Base-by-base conservation (phyloP, 2,113 vertebrate genomes). In the Phyllostomus discolor region DNA sequence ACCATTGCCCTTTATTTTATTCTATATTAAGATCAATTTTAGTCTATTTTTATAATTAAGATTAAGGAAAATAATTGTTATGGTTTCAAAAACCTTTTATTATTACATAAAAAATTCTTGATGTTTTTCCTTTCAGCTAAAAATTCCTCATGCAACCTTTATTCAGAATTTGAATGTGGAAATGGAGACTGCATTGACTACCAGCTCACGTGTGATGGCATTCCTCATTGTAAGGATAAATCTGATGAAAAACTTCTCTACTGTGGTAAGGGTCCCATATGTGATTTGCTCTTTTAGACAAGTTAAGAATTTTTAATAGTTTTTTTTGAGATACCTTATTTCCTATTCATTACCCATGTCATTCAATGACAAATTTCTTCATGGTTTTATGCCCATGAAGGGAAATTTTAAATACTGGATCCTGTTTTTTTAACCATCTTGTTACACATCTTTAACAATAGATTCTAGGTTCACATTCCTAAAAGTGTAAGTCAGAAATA, bases 231-330 rank as follows among this genome's bases (percentile, higher is more conserved):
- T 98, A 99, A 99, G 97, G 99, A 99, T 98, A 99, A 99, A 96
- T 99, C 99, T 1, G 99, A 99, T 97, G 99, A 99, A 97, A 99
- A 99, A 95, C 99, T 99, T 95, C 99, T 99, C 78, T 99, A 99
- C 95, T 99, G 99, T 98, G 99, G 99, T 99, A 98, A 98, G 99
- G 97, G 73, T 95, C 84, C 6, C 26, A 82, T 26, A 14, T 0
- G 0, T 38, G 41, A 24, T 52, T 90, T 88, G 8, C 15, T 81
- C 24, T 31, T 96, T 66, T 11, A 79, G 6, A 84, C 35, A 78
- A 38, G 20, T 75, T 80, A 78, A 15, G 41, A 72, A 82, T 28
- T 90, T 57, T 62, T 69, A 20, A 31, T 70, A 62, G 4, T 31
- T 91, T 83, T 69, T 19, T 3, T 62, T 57, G 33, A 19, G 4